phyloP scores from a whole-genome alignment of 1,140 invertebrate genomes.

The Stenopsyche tienmushanensis region DNA sequence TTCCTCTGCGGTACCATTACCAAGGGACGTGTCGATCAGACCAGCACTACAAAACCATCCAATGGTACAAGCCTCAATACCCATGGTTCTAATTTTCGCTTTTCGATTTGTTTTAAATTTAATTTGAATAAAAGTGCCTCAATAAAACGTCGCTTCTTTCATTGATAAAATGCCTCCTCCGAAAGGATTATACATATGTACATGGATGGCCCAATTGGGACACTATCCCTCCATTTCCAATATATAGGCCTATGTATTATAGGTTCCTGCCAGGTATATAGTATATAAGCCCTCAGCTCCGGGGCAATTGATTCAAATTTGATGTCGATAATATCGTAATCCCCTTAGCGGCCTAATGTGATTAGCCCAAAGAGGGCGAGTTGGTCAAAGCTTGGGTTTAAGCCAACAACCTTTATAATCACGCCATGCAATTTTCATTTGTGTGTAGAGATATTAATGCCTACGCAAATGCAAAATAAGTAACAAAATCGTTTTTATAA shows the following conservation, averaged over 20 bases:
- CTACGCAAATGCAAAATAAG: too few species aligned
- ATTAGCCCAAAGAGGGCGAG: slow-evolving; percentile 14
- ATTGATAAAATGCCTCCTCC: background rate
- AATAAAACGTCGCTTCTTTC: too few species aligned
- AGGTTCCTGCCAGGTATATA: background rate
- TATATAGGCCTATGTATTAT: slow-evolving; percentile 8
- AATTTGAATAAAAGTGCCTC: too few species aligned
- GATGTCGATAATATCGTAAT: slow-evolving; percentile 26
- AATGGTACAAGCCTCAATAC: too few species aligned
- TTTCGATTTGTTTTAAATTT: too few species aligned
- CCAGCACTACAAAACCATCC: too few species aligned
- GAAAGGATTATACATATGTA: background rate
- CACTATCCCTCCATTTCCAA: background rate
- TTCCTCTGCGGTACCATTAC: slow-evolving; percentile 27
- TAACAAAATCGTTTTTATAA: too few species aligned
- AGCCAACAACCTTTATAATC: background rate
- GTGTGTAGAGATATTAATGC: too few species aligned
- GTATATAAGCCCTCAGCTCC: slow-evolving; percentile 11
- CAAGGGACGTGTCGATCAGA: slow-evolving; percentile 23
- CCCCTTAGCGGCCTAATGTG: slow-evolving; percentile 26
- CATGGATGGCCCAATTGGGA: background rate
- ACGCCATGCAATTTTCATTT: background rate
- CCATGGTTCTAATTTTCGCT: too few species aligned
- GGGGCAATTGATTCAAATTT: slow-evolving; percentile 26
- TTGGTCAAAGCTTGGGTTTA: background rate